Conservation (phyloP, 1,140 invertebrate genomes). For the Lepidurus couesii region DNA sequence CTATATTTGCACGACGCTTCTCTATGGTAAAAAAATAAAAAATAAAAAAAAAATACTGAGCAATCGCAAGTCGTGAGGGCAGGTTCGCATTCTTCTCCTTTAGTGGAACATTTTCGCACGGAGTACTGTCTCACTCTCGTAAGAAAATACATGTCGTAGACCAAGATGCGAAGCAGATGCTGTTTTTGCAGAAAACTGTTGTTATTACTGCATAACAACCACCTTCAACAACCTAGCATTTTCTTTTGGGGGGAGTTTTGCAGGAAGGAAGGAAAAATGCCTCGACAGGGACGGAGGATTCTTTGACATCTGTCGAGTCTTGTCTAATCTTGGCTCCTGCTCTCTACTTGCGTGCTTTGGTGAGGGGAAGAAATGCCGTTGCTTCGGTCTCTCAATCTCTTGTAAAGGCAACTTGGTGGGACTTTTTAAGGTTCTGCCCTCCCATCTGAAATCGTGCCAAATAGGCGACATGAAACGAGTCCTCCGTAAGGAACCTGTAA, state of each 20-base stretch:
- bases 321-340: constrained; percentile 15
- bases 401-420: not conserved
- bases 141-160: no score
- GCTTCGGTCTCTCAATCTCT: not conserved
- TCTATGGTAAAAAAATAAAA: not conserved
- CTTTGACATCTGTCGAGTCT: constrained; percentile 18
- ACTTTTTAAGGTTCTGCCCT: not conserved
- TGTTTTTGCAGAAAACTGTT: not conserved
- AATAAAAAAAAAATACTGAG: not conserved
- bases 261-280: not conserved
- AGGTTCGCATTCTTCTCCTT: no score
- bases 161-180: not conserved
- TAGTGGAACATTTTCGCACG: no score
- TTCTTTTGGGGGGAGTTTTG: not conserved
- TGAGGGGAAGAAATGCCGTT: not conserved
- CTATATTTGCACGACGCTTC: not conserved
- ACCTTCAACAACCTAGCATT: not conserved
- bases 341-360: not conserved
- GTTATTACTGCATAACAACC: constrained; percentile 10
- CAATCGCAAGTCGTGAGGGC: not conserved
- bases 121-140: no score
- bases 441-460: not conserved
- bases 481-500: not conserved
- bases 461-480: not conserved
- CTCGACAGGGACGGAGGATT: not conserved